Evolutionary conservation across 1,140 invertebrate species (phyloP).

Genomic region (Drosophila arawakana): DNA sequence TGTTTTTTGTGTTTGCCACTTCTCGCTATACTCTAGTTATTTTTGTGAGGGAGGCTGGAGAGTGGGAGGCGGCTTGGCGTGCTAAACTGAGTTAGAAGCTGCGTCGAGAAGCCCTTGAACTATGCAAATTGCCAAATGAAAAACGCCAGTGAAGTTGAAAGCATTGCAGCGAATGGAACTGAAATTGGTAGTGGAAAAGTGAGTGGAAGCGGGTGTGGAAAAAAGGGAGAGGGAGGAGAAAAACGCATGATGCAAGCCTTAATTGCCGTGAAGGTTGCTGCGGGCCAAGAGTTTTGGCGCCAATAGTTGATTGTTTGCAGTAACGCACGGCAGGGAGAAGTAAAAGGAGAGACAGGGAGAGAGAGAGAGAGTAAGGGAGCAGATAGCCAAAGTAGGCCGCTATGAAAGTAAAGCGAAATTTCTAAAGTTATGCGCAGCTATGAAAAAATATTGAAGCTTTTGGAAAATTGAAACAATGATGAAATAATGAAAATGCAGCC

Average conservation of each 20-base stretch:
- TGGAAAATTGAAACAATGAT: constrained; percentile 29
- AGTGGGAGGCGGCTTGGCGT: constrained; percentile 17
- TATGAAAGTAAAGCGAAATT: constrained; percentile 7
- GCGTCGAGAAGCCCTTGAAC: constrained; percentile 65
- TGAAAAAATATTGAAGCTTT: constrained; percentile 14
- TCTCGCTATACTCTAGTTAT: background rate
- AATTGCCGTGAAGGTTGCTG: constrained; percentile 63
- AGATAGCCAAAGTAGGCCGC: background rate
- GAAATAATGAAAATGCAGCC: constrained; percentile 49
- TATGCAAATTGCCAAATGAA: constrained; percentile 77
- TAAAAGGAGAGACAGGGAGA: background rate
- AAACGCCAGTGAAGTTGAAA: constrained; percentile 51
- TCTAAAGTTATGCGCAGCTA: constrained; percentile 9
- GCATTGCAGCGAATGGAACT: constrained; percentile 9
- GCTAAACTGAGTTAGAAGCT: constrained; percentile 60
- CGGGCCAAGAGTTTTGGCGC: constrained; percentile 53
- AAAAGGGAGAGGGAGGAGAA: background rate
- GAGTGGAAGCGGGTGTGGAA: background rate
- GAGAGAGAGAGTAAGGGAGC: background rate
- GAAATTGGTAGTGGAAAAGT: background rate
- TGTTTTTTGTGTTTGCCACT: constrained; percentile 27
- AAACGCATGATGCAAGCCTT: constrained; percentile 63
- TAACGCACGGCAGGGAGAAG: constrained; percentile 6
- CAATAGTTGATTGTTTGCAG: constrained; percentile 68
- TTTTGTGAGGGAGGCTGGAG: constrained; percentile 6